Evolutionary conservation across 2,888 invertebrate genomes (phyloP).

Genomic region (Catonia carolina): DNA sequence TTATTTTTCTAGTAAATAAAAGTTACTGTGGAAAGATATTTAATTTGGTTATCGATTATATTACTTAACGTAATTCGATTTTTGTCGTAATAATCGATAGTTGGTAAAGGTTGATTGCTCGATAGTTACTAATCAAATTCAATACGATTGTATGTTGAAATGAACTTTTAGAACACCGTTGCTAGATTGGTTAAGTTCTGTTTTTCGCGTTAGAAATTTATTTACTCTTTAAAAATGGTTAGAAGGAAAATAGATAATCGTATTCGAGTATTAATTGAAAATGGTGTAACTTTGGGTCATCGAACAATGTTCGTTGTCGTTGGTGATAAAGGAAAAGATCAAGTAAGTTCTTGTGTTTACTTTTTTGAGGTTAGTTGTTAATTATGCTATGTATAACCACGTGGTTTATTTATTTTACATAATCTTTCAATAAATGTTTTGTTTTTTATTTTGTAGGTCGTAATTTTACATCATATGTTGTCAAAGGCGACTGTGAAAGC

Average conservation of each 20-base stretch:
- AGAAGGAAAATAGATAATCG: conserved; percentile 96
- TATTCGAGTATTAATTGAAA: conserved; percentile 91
- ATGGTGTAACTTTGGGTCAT: conserved; percentile 86
- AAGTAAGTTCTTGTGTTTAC: conserved; percentile 51
- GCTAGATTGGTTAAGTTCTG: too few relatives aligned
- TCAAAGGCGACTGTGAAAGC: conserved; percentile 66
- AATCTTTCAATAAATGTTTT: not conserved
- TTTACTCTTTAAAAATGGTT: conserved; percentile 70
- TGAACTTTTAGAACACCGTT: too few relatives aligned
- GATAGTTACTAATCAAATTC: too few relatives aligned
- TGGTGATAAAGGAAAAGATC: conserved; percentile 93
- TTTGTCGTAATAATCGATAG: too few relatives aligned
- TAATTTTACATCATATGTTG: conserved; percentile 95
- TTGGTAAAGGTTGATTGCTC: too few relatives aligned
- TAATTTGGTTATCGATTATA: too few relatives aligned
- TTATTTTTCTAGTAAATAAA: too few relatives aligned
- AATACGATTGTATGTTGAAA: too few relatives aligned
- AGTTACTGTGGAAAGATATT: too few relatives aligned
- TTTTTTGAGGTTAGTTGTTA: not conserved
- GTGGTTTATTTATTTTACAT: not conserved
- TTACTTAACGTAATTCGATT: too few relatives aligned
- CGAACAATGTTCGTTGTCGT: conserved; percentile 91
- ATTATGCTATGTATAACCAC: not conserved
- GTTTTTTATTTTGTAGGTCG: conserved; percentile 57
- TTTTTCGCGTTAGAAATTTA: too few relatives aligned